phyloP scores from a whole-genome alignment of 64 coral and sea anemone genomes.

The Trachythela sp. region DNA sequence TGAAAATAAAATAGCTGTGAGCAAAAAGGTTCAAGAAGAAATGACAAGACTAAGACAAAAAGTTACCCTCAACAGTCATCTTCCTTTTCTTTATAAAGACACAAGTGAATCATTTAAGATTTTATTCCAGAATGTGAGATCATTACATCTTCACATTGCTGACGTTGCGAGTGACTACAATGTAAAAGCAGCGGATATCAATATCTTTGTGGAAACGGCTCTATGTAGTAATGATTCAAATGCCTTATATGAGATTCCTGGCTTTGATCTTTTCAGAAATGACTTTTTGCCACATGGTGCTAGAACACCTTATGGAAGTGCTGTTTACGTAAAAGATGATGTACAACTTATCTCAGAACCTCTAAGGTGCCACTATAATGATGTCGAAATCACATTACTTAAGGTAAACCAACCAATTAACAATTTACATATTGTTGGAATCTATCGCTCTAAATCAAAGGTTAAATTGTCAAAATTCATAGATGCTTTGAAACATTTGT shows the following conservation, averaged over 20 bases:
- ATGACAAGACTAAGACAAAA: slow-evolving; percentile 44
- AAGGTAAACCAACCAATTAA: slow-evolving; percentile 23
- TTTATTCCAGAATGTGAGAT: background rate
- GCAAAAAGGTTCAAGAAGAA: slow-evolving; percentile 47
- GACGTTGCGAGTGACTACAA: slow-evolving; percentile 45
- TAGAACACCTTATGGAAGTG: slow-evolving; percentile 51
- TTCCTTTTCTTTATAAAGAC: background rate
- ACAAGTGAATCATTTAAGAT: background rate
- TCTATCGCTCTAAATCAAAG: slow-evolving; percentile 50
- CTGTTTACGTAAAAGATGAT: slow-evolving; percentile 43
- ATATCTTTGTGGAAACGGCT: slow-evolving; percentile 52
- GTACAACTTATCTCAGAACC: slow-evolving; percentile 30
- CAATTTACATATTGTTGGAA: slow-evolving; percentile 47
- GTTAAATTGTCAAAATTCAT: slow-evolving; percentile 12
- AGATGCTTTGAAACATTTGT: slow-evolving; percentile 24
- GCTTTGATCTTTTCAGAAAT: slow-evolving; percentile 53
- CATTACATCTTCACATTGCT: background rate
- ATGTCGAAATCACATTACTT: slow-evolving; percentile 50
- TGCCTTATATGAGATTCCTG: slow-evolving; percentile 23
- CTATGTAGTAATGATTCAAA: slow-evolving; percentile 36
- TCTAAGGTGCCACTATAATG: slow-evolving; percentile 38
- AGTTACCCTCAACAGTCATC: background rate
- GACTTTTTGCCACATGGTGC: slow-evolving; percentile 29
- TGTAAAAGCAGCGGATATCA: slow-evolving; percentile 53
- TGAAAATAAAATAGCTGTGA: slow-evolving; percentile 48